These are phyloP conservation scores for Pristionchus mayeri DNA, from an alignment of 2,888 invertebrate genomes.

Conservation along the genomic window DNA sequence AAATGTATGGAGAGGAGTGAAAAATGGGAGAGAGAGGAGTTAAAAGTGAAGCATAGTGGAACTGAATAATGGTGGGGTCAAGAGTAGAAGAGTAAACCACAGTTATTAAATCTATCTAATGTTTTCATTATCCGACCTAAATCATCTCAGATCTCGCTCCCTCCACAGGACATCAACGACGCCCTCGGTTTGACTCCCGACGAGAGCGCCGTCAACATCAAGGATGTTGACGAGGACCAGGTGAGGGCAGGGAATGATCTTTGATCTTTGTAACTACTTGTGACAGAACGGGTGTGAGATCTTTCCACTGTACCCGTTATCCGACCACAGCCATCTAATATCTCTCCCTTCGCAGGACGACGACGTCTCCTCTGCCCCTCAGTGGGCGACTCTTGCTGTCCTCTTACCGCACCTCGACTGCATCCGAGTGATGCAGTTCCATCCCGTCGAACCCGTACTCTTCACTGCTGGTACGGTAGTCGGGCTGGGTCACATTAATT, in stretches of 20 bases:
- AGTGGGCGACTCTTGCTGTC: constrained; percentile 70
- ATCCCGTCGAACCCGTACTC: constrained; percentile 80
- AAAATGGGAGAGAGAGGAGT: too few relatives aligned
- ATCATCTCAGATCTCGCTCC: too few relatives aligned
- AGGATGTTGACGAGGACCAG: constrained; percentile 57
- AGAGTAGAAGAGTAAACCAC: too few relatives aligned
- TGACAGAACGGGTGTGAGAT: too few relatives aligned
- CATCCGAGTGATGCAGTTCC: constrained; percentile 78
- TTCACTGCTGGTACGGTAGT: constrained; percentile 86
- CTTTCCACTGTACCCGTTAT: too few relatives aligned
- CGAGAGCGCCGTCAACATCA: constrained; percentile 63
- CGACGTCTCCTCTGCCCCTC: constrained; percentile 37
- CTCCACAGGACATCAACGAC: constrained; percentile 55
- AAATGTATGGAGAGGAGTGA: too few relatives aligned
- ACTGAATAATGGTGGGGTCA: too few relatives aligned
- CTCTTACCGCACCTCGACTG: constrained; percentile 79
- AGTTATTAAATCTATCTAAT: too few relatives aligned
- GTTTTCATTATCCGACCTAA: too few relatives aligned
- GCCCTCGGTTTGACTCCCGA: constrained; percentile 59
- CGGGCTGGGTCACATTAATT: background rate
- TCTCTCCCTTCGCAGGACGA: background rate
- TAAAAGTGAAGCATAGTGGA: too few relatives aligned
- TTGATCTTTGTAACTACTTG: too few relatives aligned
- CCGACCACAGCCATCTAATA: background rate
- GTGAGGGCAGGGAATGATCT: constrained; percentile 22